phyloP scores from a whole-genome alignment of 2,797 vertebrate species.

The Platyrinchus mystaceus region DNA sequence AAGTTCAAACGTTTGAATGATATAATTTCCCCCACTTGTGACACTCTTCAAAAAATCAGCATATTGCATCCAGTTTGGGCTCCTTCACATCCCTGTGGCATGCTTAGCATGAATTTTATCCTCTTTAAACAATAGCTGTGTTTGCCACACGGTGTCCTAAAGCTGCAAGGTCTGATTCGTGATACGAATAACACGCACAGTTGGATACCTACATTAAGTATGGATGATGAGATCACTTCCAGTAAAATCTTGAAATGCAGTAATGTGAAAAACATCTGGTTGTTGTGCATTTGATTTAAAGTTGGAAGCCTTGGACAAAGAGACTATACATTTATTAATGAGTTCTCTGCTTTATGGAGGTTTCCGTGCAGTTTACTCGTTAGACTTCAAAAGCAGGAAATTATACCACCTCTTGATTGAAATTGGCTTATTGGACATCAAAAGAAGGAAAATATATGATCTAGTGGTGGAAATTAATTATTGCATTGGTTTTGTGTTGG shows the following conservation, averaged over 20 bases:
- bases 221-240: slow-evolving; percentile 81
- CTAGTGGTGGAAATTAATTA: neutral
- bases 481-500: neutral
- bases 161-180: slow-evolving; percentile 41
- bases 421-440: slow-evolving; percentile 34
- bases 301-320: slow-evolving; percentile 69
- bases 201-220: slow-evolving; percentile 72
- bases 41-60: slow-evolving; percentile 25
- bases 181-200: slow-evolving; percentile 71
- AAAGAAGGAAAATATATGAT: neutral
- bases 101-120: slow-evolving; percentile 18
- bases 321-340: slow-evolving; percentile 66
- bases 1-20: slow-evolving; percentile 7
- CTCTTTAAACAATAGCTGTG: slow-evolving; percentile 31
- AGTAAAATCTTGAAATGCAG: slow-evolving; percentile 74
- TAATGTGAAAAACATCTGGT: slow-evolving; percentile 81
- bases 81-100: slow-evolving; percentile 24
- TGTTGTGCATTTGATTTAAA: slow-evolving; percentile 72
- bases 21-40: slow-evolving; percentile 53
- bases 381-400: slow-evolving; percentile 45
- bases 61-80: neutral
- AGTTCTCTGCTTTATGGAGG: slow-evolving; percentile 48
- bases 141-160: slow-evolving; percentile 49
- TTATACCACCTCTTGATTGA: neutral
- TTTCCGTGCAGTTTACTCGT: slow-evolving; percentile 59